These are phyloP conservation scores for Crocuta crocuta DNA, from an alignment of 2,113 vertebrate species.

Conservation along the genomic window DNA sequence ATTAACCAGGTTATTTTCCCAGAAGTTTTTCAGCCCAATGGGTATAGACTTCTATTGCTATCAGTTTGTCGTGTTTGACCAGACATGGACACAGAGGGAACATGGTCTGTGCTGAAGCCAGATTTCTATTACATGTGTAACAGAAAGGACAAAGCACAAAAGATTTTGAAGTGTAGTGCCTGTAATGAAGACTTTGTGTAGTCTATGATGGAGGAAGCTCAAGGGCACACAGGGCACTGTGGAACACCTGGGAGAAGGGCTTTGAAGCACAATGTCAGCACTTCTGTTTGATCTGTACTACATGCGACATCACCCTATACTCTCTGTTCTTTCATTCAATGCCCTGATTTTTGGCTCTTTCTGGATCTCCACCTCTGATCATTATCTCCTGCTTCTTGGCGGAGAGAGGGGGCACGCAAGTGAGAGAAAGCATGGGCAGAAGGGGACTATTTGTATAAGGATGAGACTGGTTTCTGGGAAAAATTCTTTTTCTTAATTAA, in stretches of 20 bases:
- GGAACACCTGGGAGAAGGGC: not conserved
- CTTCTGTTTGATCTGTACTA: not conserved
- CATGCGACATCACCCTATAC: fast-evolving
- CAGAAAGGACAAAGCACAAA: not conserved
- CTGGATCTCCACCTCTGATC: not conserved
- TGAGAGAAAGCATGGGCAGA: not conserved
- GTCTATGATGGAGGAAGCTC: not conserved
- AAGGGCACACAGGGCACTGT: fast-evolving
- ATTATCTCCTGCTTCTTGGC: not conserved
- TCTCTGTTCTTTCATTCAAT: too few relatives aligned
- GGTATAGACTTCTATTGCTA: not conserved
- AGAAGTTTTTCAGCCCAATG: not conserved
- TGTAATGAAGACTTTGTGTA: not conserved
- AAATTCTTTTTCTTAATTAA: not conserved
- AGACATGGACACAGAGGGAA: not conserved
- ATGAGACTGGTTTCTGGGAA: not conserved
- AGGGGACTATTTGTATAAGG: not conserved
- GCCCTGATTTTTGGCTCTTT: not conserved
- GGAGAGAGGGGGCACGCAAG: not conserved
- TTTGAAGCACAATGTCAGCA: not conserved
- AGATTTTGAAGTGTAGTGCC: not conserved
- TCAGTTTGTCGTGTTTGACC: not conserved
- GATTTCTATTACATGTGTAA: not conserved
- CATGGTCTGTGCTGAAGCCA: not conserved
- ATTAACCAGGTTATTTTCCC: not conserved